Conservation (phyloP, 1,140 invertebrate species). For the Magallana gigas region DNA sequence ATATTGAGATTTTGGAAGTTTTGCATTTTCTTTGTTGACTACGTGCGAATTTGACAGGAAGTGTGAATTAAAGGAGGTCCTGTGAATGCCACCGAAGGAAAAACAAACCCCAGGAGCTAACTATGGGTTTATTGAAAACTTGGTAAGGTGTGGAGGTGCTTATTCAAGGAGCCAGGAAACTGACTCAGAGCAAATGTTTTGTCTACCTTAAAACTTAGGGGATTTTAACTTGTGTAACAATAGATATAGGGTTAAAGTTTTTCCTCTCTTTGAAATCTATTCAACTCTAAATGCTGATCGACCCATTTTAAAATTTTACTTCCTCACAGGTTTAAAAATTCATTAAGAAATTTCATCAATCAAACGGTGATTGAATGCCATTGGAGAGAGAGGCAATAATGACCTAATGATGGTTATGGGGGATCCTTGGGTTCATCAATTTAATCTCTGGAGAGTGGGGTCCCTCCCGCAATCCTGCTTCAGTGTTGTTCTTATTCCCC, state of each 20-base stretch:
- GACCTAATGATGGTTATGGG: not conserved
- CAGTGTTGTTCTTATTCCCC: not conserved
- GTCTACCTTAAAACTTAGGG: not conserved
- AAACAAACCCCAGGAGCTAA: not conserved
- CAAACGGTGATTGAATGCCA: not conserved
- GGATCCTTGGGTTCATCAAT: not conserved
- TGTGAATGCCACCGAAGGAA: not conserved
- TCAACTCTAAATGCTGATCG: no score
- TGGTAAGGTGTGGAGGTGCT: slow-evolving; percentile 14
- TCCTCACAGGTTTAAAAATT: not conserved
- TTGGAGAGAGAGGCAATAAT: not conserved
- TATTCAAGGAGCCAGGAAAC: slow-evolving; percentile 27
- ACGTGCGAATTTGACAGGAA: slow-evolving; percentile 1
- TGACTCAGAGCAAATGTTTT: not conserved
- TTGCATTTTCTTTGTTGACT: slow-evolving; percentile 26
- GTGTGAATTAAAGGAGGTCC: slow-evolving; percentile 9
- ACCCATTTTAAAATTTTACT: no score
- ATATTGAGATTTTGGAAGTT: slow-evolving; percentile 14
- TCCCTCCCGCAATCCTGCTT: not conserved
- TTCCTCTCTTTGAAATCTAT: no score
- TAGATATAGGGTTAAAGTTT: no score
- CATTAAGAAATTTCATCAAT: not conserved
- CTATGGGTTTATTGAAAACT: not conserved
- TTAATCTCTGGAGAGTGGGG: not conserved
- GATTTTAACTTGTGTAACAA: not conserved